Base-by-base conservation (phyloP, 2,888 invertebrate species). In the Drosophila niveifrons region DNA sequence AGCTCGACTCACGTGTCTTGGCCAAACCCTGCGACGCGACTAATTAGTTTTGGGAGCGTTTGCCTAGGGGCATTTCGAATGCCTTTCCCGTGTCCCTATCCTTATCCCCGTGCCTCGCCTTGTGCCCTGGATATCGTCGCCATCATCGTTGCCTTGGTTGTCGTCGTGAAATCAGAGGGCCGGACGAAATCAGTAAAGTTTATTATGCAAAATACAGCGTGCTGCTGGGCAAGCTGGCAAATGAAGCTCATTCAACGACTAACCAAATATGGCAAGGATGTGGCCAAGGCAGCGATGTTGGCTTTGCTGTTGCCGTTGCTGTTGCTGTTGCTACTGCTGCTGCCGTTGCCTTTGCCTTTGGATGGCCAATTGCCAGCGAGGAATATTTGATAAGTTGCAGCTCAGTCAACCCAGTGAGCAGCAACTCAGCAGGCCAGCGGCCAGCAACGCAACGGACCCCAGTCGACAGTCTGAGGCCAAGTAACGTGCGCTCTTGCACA, bases 171-270 rank as follows among this genome's bases (percentile, higher is more conserved):
- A 70, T 52, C 71, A 61, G 74, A 59, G 66, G 39, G 55, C 29
- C 15, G 50, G 34, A 31, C 29, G 57, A 66, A 59, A 58, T 28
- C 56, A 66, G 72, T 64, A 79, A 82, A 81, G 86, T 89, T 90
- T 88, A 89, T 90, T 87, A 88, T 88, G 89, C 90, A 88, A 88
- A 88, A 78, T 90, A 78, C 83, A 66, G 75, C 87, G 87, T 71
- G 75, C 55, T 72, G 15, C 39, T 41, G 39, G 71, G 67, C 66
- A 80, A 83, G 57, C 57, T 36, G 57, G 82, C 87, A 90, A 88
- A 88, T 90, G 90, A 88, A 88, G 84, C 90, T 82, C 77, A 87
- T 90, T 88, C 90, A 90, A 74, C 75, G 75, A 36, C 62, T 78
- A 63, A 80, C 70, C 62, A 80, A 72, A 78, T 75, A 72, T 70